Percentiles rank a stretch among this genome's conserved stretches.
phyloP scores from a whole-genome alignment of 2,888 invertebrate genomes.

The Trachelus tabidus region DNA sequence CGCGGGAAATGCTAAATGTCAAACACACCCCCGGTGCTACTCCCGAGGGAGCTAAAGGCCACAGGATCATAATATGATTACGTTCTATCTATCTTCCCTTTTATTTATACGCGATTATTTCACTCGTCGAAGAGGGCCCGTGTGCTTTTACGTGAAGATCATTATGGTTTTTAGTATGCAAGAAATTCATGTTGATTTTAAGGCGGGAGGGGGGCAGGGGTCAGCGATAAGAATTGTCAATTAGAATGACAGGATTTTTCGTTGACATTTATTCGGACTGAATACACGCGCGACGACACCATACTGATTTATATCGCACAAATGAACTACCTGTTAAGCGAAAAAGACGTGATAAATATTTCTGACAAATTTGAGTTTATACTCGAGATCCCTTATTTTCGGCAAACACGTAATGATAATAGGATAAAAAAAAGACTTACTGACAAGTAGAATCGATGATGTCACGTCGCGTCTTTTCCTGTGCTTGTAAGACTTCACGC shows the following conservation, averaged over 20 bases:
- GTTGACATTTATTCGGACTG: background rate
- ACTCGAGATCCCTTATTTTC: too few species aligned
- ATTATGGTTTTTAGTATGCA: background rate
- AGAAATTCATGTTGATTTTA: background rate
- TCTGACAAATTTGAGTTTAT: background rate
- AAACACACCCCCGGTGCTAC: constrained; percentile 49
- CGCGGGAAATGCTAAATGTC: constrained; percentile 62
- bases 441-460: background rate
- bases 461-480: background rate
- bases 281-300: background rate
- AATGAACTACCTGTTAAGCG: background rate
- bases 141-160: background rate
- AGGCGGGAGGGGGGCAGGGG: too few species aligned
- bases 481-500: background rate
- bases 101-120: constrained; percentile 25
- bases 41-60: constrained; percentile 57
- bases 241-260: background rate
- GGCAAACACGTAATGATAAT: background rate
- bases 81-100: constrained; percentile 43
- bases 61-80: constrained; percentile 60
- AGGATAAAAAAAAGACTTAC: background rate
- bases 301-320: background rate
- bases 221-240: background rate
- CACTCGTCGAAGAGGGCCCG: background rate
- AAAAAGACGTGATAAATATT: background rate